Percentiles rank a stretch among this genome's conserved stretches.
Conservation (phyloP, 2,113 vertebrate species). For the Noctilio leporinus region DNA sequence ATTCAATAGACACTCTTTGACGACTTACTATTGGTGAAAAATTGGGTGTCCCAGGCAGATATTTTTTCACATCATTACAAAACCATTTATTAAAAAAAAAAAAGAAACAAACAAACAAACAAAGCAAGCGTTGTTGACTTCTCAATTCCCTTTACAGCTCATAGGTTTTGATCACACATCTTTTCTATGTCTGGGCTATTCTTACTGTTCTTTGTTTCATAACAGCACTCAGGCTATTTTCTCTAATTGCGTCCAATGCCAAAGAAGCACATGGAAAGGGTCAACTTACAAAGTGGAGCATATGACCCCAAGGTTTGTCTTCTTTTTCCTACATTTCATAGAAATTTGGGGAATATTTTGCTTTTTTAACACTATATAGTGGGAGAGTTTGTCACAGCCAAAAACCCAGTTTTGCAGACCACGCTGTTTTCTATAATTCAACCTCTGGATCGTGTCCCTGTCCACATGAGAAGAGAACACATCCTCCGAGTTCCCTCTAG, state of each 20-base stretch:
- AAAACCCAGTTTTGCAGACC: not conserved
- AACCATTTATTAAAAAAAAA: not conserved
- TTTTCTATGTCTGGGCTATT: not conserved
- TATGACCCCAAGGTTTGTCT: not conserved
- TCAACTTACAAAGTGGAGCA: not conserved
- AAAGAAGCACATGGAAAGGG: not conserved
- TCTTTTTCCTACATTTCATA: not conserved
- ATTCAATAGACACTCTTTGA: not conserved
- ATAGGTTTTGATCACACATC: not conserved
- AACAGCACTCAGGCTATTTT: not conserved
- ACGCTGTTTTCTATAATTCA: not conserved
- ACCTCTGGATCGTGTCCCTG: not conserved
- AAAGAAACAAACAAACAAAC: not conserved
- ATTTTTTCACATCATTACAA: not conserved
- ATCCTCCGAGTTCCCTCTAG: not conserved
- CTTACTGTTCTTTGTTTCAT: not conserved
- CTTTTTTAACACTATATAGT: not conserved
- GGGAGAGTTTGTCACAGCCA: not conserved
- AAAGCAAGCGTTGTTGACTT: not conserved
- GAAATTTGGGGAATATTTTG: not conserved
- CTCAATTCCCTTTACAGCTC: not conserved
- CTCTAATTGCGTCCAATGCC: not conserved
- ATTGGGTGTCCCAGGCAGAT: not conserved
- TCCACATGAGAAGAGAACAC: not conserved
- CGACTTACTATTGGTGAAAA: not conserved